phyloP scores from a whole-genome alignment of 2,797 vertebrate species.

The Tapirus indicus region DNA sequence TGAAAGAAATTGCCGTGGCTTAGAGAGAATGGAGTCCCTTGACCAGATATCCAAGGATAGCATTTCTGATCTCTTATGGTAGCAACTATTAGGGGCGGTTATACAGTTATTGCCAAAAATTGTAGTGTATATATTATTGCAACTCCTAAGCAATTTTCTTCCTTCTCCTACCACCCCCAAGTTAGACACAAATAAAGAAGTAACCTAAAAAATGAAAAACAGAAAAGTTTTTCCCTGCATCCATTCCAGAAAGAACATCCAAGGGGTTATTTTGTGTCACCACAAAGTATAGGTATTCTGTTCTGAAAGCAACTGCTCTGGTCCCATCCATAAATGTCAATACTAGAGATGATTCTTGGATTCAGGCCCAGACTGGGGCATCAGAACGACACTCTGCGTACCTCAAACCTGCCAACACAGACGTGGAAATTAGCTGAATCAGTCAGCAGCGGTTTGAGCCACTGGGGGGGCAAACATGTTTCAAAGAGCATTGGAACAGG shows the following conservation, averaged over 20 bases:
- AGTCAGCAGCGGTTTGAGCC: background rate
- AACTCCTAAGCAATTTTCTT: constrained; percentile 26
- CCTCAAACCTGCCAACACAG: background rate
- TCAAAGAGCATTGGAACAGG: background rate
- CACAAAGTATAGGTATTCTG: background rate
- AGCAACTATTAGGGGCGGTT: background rate
- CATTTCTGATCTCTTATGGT: constrained; percentile 1
- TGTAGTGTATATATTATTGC: background rate
- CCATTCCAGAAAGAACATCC: constrained; percentile 7
- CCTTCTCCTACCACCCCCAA: background rate
- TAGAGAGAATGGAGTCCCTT: background rate
- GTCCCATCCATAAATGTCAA: constrained; percentile 25
- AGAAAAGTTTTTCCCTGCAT: background rate
- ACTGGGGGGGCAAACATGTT: background rate
- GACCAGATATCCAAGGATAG: background rate
- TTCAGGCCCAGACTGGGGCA: background rate
- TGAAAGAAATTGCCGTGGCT: constrained; percentile 24
- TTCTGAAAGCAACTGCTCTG: constrained; percentile 18
- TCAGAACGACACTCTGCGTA: background rate
- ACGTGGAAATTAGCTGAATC: background rate
- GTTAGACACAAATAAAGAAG: constrained; percentile 50
- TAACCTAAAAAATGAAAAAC: constrained; percentile 5
- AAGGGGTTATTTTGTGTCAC: constrained; percentile 38
- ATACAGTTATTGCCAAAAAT: background rate
- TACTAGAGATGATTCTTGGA: background rate